Percentiles rank a stretch among this genome's conserved stretches.
Conservation (phyloP, 2,888 invertebrate genomes). For the Salticus scenicus region DNA sequence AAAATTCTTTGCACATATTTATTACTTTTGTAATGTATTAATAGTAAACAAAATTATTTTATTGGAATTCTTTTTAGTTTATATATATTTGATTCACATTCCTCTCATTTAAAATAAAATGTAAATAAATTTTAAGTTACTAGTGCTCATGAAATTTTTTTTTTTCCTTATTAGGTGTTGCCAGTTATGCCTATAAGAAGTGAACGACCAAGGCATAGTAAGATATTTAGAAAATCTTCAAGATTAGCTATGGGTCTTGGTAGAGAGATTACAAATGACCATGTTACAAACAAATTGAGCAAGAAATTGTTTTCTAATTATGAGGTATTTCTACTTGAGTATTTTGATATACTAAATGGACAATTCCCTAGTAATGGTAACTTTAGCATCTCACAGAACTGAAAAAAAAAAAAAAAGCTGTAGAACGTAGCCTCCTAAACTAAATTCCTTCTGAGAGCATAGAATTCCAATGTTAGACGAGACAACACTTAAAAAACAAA, state of each 20-base stretch:
- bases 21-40: too few relatives aligned
- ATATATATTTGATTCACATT: not conserved
- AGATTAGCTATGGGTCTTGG: not conserved
- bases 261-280: constrained; percentile 12
- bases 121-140: too few relatives aligned
- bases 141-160: not conserved
- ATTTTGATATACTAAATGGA: too few relatives aligned
- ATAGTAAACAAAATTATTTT: too few relatives aligned
- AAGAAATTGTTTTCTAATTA: not conserved
- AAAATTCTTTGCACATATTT: too few relatives aligned
- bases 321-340: not conserved
- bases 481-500: too few relatives aligned
- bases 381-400: too few relatives aligned
- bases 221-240: constrained; percentile 1
- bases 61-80: not conserved
- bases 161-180: constrained; percentile 17
- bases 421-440: too few relatives aligned
- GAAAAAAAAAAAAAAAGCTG: too few relatives aligned
- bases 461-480: too few relatives aligned
- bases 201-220: constrained; percentile 1
- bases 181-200: constrained; percentile 37
- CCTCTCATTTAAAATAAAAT: not conserved
- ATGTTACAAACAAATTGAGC: constrained; percentile 10
- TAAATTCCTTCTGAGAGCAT: too few relatives aligned
- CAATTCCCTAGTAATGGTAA: too few relatives aligned